phyloP scores from a whole-genome alignment of 2,888 invertebrate species.

The Chalcis sispes region DNA sequence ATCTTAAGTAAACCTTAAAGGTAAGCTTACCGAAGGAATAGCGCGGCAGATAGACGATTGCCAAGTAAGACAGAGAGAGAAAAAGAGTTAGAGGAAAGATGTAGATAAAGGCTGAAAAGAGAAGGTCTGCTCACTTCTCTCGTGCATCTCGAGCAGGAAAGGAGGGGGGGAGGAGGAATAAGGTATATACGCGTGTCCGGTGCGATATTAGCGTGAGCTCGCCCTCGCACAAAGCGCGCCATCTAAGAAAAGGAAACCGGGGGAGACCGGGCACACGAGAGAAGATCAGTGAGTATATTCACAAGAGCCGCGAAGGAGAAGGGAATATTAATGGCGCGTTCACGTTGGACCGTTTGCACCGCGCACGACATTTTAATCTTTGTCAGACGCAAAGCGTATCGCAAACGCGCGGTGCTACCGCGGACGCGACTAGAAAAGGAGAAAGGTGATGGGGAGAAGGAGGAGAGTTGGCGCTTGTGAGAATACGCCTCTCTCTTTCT shows the following conservation, averaged over 20 bases:
- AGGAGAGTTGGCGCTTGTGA: not conserved
- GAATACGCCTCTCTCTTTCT: not conserved
- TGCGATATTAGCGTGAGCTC: conserved; percentile 14
- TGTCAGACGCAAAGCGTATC: conserved; percentile 62
- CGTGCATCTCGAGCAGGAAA: too few species aligned
- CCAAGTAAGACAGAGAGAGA: not conserved
- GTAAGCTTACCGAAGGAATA: not conserved
- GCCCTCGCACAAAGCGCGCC: conserved; percentile 5
- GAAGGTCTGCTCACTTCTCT: too few species aligned
- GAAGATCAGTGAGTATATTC: too few species aligned
- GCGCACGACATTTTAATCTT: conserved; percentile 64
- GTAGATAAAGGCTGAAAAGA: not conserved
- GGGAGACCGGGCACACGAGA: too few species aligned
- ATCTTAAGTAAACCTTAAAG: not conserved
- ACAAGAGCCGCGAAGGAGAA: not conserved
- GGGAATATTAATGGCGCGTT: conserved; percentile 62
- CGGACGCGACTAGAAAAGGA: conserved; percentile 35
- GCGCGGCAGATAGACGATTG: not conserved
- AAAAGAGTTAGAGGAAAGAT: not conserved
- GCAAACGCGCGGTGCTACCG: conserved; percentile 44
- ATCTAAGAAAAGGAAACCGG: conserved; percentile 32
- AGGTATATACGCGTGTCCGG: conserved; percentile 14
- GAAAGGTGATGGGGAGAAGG: conserved; percentile 12
- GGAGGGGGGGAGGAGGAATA: not conserved
- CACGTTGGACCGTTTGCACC: conserved; percentile 61